Conservation (phyloP, 2,888 invertebrate genomes). For the Azorinus chamasolen region DNA sequence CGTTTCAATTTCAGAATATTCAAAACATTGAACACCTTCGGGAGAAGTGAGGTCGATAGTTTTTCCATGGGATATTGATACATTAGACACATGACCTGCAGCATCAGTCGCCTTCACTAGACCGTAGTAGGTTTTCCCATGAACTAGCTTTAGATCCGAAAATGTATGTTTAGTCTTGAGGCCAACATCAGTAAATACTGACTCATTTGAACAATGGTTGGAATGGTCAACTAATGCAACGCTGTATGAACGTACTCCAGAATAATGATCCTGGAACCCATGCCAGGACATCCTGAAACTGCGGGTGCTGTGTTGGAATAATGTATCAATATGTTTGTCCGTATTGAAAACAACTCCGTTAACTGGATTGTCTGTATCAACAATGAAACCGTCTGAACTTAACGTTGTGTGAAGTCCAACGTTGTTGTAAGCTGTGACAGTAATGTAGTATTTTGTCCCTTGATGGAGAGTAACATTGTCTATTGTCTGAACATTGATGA, state of each 20-base stretch:
- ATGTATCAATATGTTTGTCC: slow-evolving; percentile 7
- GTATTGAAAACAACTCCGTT: slow-evolving; percentile 53
- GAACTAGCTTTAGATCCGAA: slow-evolving; percentile 25
- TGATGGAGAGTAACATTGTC: slow-evolving; percentile 35
- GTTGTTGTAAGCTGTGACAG: slow-evolving; percentile 54
- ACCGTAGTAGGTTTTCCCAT: slow-evolving; percentile 45
- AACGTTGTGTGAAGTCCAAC: slow-evolving; percentile 45
- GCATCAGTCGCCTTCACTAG: slow-evolving; percentile 61
- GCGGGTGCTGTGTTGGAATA: background rate
- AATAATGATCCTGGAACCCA: slow-evolving; percentile 51
- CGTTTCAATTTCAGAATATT: slow-evolving; percentile 2
- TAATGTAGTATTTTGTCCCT: slow-evolving; percentile 59
- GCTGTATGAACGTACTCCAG: slow-evolving; percentile 32
- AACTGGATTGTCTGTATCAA: slow-evolving; percentile 40
- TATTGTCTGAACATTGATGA: slow-evolving; percentile 31
- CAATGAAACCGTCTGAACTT: slow-evolving; percentile 52
- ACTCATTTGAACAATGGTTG: background rate
- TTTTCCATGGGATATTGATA: slow-evolving; percentile 23
- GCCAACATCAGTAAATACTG: slow-evolving; percentile 4
- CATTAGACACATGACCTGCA: slow-evolving; percentile 47
- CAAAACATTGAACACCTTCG: slow-evolving; percentile 34
- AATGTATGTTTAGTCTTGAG: slow-evolving; percentile 28
- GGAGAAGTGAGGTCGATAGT: slow-evolving; percentile 60
- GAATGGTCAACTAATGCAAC: slow-evolving; percentile 21
- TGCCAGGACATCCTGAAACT: slow-evolving; percentile 34